These are phyloP conservation scores for Acleris cristana DNA, from an alignment of 2,888 invertebrate species.

Conservation along the genomic window DNA sequence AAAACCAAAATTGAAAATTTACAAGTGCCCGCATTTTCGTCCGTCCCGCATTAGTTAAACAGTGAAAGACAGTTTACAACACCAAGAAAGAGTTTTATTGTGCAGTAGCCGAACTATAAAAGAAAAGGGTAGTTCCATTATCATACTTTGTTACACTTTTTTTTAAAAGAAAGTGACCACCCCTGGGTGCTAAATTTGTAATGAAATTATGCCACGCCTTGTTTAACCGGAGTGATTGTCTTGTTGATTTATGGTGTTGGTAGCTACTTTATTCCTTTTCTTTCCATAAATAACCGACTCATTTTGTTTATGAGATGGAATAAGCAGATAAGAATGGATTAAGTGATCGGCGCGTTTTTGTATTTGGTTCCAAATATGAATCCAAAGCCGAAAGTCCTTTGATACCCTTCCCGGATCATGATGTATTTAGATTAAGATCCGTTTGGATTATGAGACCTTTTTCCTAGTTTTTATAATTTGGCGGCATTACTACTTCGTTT, in stretches of 20 bases:
- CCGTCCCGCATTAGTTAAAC: conserved; percentile 44
- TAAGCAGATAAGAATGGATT: conserved; percentile 19
- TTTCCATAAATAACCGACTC: conserved; percentile 9
- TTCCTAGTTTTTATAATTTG: too few relatives aligned
- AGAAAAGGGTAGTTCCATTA: conserved; percentile 62
- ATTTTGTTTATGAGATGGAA: conserved; percentile 15
- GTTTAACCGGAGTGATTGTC: conserved; percentile 38
- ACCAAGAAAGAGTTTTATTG: conserved; percentile 67
- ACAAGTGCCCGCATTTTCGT: conserved; percentile 32
- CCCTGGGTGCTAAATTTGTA: conserved; percentile 50
- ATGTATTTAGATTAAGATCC: too few relatives aligned
- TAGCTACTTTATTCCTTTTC: conserved; percentile 45
- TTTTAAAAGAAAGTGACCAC: conserved; percentile 51
- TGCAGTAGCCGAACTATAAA: conserved; percentile 67
- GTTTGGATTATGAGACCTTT: too few relatives aligned
- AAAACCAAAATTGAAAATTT: conserved; percentile 14
- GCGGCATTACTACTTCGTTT: too few relatives aligned
- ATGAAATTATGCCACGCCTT: conserved; percentile 37
- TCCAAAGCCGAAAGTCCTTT: conserved; percentile 12
- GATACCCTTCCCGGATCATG: background rate
- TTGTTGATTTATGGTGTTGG: conserved; percentile 61
- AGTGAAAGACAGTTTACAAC: conserved; percentile 38
- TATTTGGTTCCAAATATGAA: conserved; percentile 4
- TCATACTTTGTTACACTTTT: conserved; percentile 52
- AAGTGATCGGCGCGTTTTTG: conserved; percentile 26